phyloP scores from a whole-genome alignment of 2,888 invertebrate species.

The Anagyrus pseudococci region DNA sequence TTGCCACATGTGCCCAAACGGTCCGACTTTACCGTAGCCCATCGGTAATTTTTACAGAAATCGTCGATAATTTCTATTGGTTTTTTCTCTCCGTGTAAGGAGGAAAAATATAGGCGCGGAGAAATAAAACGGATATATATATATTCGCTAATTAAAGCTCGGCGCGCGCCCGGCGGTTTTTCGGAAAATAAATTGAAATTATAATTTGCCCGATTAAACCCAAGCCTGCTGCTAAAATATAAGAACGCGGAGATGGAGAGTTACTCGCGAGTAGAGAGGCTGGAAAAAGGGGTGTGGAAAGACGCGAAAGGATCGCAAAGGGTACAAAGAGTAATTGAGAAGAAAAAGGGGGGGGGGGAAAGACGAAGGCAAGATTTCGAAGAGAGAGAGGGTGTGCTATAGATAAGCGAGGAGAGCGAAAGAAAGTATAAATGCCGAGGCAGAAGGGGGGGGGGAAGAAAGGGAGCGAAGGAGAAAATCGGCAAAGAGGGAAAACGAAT shows the following conservation, averaged over 20 bases:
- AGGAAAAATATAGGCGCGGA: not conserved
- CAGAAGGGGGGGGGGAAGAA: slow-evolving; percentile 34
- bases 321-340: slow-evolving; percentile 33
- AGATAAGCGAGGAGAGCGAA: slow-evolving; percentile 36
- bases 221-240: not conserved
- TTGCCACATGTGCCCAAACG: no score
- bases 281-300: not conserved
- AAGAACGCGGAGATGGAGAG: not conserved
- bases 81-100: not conserved
- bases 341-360: slow-evolving; percentile 35
- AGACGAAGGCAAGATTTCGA: no score
- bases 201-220: not conserved
- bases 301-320: slow-evolving; percentile 33
- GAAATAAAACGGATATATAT: not conserved
- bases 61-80: not conserved
- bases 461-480: slow-evolving; percentile 6
- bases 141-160: not conserved
- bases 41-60: not conserved
- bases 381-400: slow-evolving; percentile 43
- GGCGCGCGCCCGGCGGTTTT: not conserved
- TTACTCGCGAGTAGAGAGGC: no score
- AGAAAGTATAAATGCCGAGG: slow-evolving; percentile 10
- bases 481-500: not conserved
- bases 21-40: not conserved
- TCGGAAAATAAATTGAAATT: not conserved